Evolutionary conservation across 2,888 invertebrate genomes (phyloP).

Genomic region (Harmothoe impar): DNA sequence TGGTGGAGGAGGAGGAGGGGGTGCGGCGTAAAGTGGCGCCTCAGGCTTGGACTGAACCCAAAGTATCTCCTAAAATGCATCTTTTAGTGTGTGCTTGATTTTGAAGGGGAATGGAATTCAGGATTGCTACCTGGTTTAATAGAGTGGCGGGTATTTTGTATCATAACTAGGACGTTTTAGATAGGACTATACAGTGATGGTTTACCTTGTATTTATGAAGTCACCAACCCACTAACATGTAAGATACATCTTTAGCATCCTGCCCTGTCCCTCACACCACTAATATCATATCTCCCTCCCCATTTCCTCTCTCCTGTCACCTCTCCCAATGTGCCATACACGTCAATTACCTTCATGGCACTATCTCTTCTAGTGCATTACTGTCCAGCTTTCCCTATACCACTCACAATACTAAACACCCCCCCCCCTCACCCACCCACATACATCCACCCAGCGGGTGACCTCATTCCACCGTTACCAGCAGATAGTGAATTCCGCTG

Average conservation of each 20-base stretch:
- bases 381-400: too few relatives aligned
- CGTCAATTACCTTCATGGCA: too few relatives aligned
- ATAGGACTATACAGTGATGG: too few relatives aligned
- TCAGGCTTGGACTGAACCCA: background rate
- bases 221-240: background rate
- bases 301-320: background rate
- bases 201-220: too few relatives aligned
- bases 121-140: background rate
- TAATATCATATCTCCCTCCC: too few relatives aligned
- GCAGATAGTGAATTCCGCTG: conserved; percentile 1
- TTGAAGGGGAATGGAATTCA: background rate
- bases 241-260: background rate
- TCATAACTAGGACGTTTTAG: too few relatives aligned
- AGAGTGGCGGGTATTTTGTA: background rate
- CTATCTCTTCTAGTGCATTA: too few relatives aligned
- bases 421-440: too few relatives aligned
- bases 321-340: background rate
- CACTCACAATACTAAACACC: too few relatives aligned
- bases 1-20: background rate
- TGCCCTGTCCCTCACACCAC: background rate
- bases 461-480: conserved; percentile 19
- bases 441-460: background rate
- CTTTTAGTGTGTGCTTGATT: background rate
- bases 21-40: conserved; percentile 43
- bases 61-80: background rate